phyloP scores from a whole-genome alignment of 2,797 vertebrate species.

The Pantherophis alleghaniensis region DNA sequence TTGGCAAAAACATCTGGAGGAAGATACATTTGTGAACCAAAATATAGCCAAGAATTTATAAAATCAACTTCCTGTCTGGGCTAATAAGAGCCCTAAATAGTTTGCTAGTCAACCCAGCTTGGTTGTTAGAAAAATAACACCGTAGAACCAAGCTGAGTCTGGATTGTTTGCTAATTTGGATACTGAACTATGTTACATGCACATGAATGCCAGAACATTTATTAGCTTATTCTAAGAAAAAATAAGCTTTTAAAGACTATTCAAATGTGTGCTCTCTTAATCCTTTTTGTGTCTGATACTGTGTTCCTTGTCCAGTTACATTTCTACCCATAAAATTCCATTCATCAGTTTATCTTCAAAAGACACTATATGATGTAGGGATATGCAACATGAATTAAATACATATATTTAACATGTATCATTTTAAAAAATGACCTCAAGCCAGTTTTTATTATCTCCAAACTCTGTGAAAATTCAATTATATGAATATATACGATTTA shows the following conservation, averaged over 20 bases:
- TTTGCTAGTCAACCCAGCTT: neutral
- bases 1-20: neutral
- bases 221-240: neutral
- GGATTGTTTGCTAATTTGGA: neutral
- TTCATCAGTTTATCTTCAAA: neutral
- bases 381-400: neutral
- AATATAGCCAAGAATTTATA: neutral
- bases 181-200: too few relatives aligned
- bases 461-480: neutral
- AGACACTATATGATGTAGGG: neutral
- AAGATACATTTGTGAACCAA: neutral
- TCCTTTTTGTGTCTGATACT: neutral
- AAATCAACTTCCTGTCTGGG: neutral
- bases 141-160: neutral
- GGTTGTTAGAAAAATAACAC: neutral
- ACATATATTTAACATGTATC: neutral
- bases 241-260: neutral
- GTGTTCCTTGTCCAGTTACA: neutral
- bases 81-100: neutral
- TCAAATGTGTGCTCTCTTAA: neutral
- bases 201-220: neutral
- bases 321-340: neutral
- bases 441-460: neutral
- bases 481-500: neutral
- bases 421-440: neutral